Evolutionary conservation across 2,888 invertebrate species (phyloP), one percentile per base, ranked within the genome.

Genomic region (Lucinisca nassula): DNA sequence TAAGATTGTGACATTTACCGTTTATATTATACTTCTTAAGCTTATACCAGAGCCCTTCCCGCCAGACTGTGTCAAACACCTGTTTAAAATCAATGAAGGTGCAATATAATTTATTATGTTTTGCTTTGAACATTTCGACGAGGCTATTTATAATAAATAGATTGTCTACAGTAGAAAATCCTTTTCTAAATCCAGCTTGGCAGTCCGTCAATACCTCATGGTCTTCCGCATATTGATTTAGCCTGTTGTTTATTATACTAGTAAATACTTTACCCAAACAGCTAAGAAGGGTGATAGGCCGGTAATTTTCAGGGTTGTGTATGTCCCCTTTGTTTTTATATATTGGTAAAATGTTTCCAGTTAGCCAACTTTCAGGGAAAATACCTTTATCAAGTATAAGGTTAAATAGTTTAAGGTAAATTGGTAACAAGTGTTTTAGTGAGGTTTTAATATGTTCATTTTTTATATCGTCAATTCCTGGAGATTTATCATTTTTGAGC

Each of bases 311-410:
- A n/a, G 78, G 83, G 30, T 79, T 72, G 12, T 37, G n/a, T 10
- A 17, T 27, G 32, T 37, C 49, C 0, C 83, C 83, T 78, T 78
- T 83, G 17, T 83, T 78, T 40, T 77, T 83, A 55, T 58, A 83
- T 40, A 83, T 83, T 27, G 83, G 83, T 58, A 55, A 73, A 38
- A 79, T 84, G 24, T 72, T 79, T 35, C 84, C 79, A 17, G 32
- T 30, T 32, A 79, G 27, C 79, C 79, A 74, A 8, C 40, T 27
- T 37, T 84, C 74, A 1, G 84, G 79, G 1, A 84, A 38, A 35
- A 84, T 73, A n/a, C 79, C 74, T 14, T 58, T 73, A 24, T 79
- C 74, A 37, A 84, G 35, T 32, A 84, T 61, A 32, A 70, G n/a
- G 37, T 73, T 58, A 32, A 76, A 83, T 38, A 81, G 30, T 35